These are phyloP conservation scores for Argopecten irradians DNA, from an alignment of 1,140 invertebrate genomes.

Conservation along the genomic window DNA sequence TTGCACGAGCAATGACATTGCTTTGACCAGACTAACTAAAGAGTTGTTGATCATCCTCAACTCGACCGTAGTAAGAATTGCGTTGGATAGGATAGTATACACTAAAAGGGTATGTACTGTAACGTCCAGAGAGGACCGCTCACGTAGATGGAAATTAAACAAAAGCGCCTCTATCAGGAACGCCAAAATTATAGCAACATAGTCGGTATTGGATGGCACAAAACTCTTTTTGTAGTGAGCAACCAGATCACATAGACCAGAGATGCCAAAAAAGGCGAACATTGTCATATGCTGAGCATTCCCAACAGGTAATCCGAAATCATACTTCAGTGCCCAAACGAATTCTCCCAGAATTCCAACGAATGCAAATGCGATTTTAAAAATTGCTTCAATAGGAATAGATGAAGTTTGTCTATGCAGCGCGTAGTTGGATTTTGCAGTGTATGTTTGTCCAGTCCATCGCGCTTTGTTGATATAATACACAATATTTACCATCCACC, in stretches of 20 bases:
- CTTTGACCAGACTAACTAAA: background rate
- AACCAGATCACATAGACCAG: background rate
- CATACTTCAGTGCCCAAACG: background rate
- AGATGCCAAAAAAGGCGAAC: background rate
- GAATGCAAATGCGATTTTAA: background rate
- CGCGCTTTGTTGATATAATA: background rate
- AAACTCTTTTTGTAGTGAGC: background rate
- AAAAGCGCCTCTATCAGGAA: background rate
- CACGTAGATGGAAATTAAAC: background rate
- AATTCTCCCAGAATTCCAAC: background rate
- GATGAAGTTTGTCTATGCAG: background rate
- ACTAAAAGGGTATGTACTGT: background rate
- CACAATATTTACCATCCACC: background rate
- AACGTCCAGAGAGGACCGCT: background rate
- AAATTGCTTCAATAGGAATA: background rate
- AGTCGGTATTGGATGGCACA: background rate
- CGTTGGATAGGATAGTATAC: background rate
- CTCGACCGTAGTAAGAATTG: background rate
- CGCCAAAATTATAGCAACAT: background rate
- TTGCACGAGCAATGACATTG: background rate
- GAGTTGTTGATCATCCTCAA: background rate
- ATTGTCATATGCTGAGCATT: slow-evolving; percentile 11
- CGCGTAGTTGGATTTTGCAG: background rate
- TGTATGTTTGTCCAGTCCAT: background rate
- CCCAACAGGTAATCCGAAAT: background rate